Evolutionary conservation across 2,888 invertebrate species (phyloP), one percentile per base, ranked within the genome.

Genomic region (Philhelius pedissequus): DNA sequence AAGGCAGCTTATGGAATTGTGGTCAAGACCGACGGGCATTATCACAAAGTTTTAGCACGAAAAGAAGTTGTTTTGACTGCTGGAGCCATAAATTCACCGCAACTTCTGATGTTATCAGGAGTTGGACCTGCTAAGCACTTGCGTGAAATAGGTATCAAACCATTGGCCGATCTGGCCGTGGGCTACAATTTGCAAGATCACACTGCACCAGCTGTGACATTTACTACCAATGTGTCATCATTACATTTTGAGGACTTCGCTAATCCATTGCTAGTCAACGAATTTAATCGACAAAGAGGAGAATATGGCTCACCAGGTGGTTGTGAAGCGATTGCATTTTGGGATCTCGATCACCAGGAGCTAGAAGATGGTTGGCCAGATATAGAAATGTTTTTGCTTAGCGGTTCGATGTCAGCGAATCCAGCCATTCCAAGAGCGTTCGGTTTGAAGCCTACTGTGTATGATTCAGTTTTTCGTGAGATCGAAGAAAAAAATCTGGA

Each of bases 41-140:
- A 89, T 50, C 90, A 91, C 32, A 90, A 90, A 54, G 93, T 94
- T 0, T 89, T 88, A 71, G 95, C 94, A 0, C 91, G 92, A 50
- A 94, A 93, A 87, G 96, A 96, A 90, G 94, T 97, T 0, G 94
- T 97, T 71, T 86, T 96, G 3, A 94, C 95, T 9, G 96, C 95
- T 2, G 97, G 97, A 0, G 94, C 96, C 0, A 94, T 97, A 75
- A 96, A 96, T 87, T 94, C 95, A 0, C 96, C 97, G 0, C 97
- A 97, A 88, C 90, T 97, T 8, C 92, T 97, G 6, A 95, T 97
- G 96, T 89, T 96, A 18, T 96, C 95, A 0, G 96, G 96, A 2
- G 91, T 96, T 8, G 94, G 94, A 2, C 94, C 94, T 0, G 92
- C 91, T n/a, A 90, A 93, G 54, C 94, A 94, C 86, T 91, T 94